Evolutionary conservation across 2,888 invertebrate species (phyloP).

Genomic region (Andricus quercusramuli): DNA sequence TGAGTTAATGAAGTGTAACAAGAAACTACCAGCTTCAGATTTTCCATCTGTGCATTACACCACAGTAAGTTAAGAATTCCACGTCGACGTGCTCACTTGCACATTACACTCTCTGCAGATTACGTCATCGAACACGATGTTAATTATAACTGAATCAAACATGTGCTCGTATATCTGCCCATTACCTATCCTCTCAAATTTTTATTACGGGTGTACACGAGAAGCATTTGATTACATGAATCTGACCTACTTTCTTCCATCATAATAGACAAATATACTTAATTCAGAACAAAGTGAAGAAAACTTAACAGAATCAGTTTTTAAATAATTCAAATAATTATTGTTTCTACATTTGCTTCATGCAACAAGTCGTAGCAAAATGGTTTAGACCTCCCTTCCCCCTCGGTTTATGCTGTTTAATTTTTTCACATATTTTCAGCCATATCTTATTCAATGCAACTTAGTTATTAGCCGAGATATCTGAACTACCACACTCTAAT

Average conservation of each 20-base stretch:
- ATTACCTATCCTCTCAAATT: neutral
- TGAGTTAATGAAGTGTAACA: neutral
- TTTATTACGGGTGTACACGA: neutral
- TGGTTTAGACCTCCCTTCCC: too few relatives aligned
- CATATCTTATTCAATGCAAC: too few relatives aligned
- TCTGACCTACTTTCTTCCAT: neutral
- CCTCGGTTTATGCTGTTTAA: too few relatives aligned
- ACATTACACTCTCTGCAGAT: neutral
- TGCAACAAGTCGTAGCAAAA: too few relatives aligned
- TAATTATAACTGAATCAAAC: neutral
- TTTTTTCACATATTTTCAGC: too few relatives aligned
- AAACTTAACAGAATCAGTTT: too few relatives aligned
- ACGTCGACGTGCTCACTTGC: neutral
- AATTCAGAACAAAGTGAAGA: neutral
- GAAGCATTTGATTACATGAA: neutral
- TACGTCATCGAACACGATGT: conserved; percentile 13
- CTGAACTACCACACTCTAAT: too few relatives aligned
- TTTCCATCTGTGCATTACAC: neutral
- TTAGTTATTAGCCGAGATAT: too few relatives aligned
- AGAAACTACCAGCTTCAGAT: conserved; percentile 5
- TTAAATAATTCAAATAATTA: too few relatives aligned
- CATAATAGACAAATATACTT: neutral
- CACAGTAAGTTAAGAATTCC: neutral
- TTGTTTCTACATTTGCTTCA: too few relatives aligned
- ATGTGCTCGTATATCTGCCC: neutral